Conservation (phyloP, 2,113 vertebrate genomes). For the Chascanopsetta lugubris region DNA sequence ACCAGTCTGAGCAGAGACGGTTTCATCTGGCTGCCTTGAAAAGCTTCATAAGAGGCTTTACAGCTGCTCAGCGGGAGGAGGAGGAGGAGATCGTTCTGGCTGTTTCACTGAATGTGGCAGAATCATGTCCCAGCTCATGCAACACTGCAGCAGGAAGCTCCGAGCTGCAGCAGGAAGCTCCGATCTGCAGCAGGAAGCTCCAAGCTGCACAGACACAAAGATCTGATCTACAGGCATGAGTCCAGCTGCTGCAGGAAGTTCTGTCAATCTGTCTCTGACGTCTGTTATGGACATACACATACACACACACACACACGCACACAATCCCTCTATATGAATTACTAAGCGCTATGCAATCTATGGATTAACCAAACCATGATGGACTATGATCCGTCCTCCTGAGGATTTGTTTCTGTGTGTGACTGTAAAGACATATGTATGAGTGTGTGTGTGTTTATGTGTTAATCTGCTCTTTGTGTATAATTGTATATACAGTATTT, state of each 20-base stretch:
- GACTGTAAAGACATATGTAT: neutral
- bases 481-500: too few species aligned
- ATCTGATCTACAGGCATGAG: neutral
- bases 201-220: conserved; percentile 28
- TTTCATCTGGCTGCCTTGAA: conserved; percentile 18
- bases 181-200: neutral
- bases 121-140: neutral
- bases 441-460: neutral
- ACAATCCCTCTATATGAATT: conserved; percentile 55
- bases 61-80: conserved; percentile 25
- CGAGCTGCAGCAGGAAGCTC: conserved; percentile 25
- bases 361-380: conserved; percentile 45
- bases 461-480: neutral
- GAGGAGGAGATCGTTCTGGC: conserved; percentile 2
- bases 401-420: conserved; percentile 7
- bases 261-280: too few species aligned
- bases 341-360: conserved; percentile 20
- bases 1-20: neutral
- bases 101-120: conserved; percentile 10
- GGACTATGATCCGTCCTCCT: conserved; percentile 19
- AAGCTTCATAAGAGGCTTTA: conserved; percentile 23
- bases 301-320: conserved; percentile 21
- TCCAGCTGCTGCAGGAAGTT: neutral
- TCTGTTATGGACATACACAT: too few species aligned
- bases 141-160: conserved; percentile 14